These are phyloP conservation scores for Laticauda colubrina DNA, from an alignment of 2,113 vertebrate genomes.

Conservation along the genomic window DNA sequence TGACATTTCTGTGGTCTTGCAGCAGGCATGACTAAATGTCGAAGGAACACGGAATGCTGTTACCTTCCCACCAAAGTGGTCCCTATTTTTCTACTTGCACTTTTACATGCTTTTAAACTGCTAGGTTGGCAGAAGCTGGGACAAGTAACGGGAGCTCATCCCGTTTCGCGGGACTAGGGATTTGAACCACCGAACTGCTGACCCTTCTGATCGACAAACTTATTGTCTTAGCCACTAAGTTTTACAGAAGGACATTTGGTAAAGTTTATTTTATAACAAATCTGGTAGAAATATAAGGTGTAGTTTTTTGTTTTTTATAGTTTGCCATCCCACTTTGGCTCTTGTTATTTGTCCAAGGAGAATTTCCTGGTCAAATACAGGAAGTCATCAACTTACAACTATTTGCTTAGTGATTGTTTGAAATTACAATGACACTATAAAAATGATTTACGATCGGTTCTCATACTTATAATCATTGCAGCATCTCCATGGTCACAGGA, in stretches of 20 bases:
- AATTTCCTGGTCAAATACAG: not conserved
- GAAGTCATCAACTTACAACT: not conserved
- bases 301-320: not conserved
- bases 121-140: no score
- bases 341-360: not conserved
- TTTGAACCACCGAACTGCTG: no score
- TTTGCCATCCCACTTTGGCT: not conserved
- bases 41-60: no score
- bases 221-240: not conserved
- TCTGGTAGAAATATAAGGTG: not conserved
- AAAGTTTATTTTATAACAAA: not conserved
- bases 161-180: no score
- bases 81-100: no score
- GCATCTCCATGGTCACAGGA: not conserved
- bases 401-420: not conserved
- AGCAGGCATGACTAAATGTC: no score
- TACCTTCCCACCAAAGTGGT: no score
- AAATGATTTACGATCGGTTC: not conserved
- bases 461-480: not conserved
- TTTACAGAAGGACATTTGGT: not conserved
- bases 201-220: no score
- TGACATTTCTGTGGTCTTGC: no score
- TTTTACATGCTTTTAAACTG: not conserved
- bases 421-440: not conserved
- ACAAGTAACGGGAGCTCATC: no score